phyloP scores from a whole-genome alignment of 2,797 vertebrate species.

The Aythya fuligula region DNA sequence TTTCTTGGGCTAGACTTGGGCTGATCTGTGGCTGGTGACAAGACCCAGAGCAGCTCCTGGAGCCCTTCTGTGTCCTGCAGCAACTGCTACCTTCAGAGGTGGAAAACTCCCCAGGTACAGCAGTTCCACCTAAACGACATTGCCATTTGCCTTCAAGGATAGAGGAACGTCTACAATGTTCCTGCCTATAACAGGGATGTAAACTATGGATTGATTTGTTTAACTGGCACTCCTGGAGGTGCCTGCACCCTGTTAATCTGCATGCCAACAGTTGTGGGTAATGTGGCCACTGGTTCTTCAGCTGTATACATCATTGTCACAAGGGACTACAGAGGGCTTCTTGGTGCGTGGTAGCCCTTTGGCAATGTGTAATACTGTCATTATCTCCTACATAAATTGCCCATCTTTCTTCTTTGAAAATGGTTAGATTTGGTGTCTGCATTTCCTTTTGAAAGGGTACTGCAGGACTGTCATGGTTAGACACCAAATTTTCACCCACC shows the following conservation, averaged over 20 bases:
- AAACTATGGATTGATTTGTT: neutral
- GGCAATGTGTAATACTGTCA: neutral
- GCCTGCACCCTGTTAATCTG: neutral
- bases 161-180: neutral
- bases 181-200: accelerated
- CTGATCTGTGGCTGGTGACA: neutral
- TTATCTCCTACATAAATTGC: neutral
- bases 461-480: neutral
- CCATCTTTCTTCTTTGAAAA: neutral
- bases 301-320: accelerated
- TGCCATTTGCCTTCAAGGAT: neutral
- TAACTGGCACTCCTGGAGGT: neutral
- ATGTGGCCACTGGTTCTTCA: neutral
- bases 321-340: neutral
- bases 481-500: neutral
- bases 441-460: neutral
- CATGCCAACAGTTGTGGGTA: accelerated
- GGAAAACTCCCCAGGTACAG: neutral
- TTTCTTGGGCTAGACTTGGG: neutral
- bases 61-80: neutral
- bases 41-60: neutral
- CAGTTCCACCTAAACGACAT: neutral
- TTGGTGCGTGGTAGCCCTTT: neutral
- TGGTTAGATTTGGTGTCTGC: neutral
- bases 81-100: neutral